Percentiles rank a stretch among this genome's conserved stretches.
These are phyloP conservation scores for Halcyon senegalensis DNA, from an alignment of 2,113 vertebrate genomes.

Conservation along the genomic window DNA sequence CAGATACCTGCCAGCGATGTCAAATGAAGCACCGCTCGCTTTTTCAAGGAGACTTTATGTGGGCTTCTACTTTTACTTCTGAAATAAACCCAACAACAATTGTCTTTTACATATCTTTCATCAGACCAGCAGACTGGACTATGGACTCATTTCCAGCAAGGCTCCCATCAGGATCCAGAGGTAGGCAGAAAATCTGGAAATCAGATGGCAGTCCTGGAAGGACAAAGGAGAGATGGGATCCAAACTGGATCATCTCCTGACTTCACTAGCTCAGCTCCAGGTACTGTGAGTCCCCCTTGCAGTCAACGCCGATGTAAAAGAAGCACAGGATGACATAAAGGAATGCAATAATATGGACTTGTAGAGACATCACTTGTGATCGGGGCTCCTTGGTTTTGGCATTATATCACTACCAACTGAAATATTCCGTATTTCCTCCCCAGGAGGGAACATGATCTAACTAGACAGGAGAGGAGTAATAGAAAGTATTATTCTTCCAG, in stretches of 20 bases:
- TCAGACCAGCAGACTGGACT: background rate
- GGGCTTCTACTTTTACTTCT: background rate
- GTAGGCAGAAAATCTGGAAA: background rate
- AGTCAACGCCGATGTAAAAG: background rate
- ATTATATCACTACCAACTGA: background rate
- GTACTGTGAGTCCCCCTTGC: background rate
- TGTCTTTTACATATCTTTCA: constrained; percentile 19
- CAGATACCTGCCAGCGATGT: background rate
- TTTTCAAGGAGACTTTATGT: background rate
- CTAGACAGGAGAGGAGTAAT: background rate
- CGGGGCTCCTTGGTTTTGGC: background rate
- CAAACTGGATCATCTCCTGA: background rate
- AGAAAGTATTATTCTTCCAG: background rate
- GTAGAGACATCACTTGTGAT: background rate
- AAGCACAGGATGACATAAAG: background rate
- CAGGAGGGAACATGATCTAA: background rate
- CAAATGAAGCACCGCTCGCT: background rate
- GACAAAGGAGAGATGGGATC: background rate
- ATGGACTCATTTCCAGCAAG: background rate
- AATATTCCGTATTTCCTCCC: background rate
- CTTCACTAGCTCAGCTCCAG: background rate
- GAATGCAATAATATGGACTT: background rate
- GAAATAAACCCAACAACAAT: background rate
- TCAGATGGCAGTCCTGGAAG: background rate
- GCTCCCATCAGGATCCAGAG: background rate